Evolutionary conservation across 2,113 vertebrate genomes (phyloP), one percentile per base, ranked within the genome.

Genomic region (Gnathochromis pfefferi): DNA sequence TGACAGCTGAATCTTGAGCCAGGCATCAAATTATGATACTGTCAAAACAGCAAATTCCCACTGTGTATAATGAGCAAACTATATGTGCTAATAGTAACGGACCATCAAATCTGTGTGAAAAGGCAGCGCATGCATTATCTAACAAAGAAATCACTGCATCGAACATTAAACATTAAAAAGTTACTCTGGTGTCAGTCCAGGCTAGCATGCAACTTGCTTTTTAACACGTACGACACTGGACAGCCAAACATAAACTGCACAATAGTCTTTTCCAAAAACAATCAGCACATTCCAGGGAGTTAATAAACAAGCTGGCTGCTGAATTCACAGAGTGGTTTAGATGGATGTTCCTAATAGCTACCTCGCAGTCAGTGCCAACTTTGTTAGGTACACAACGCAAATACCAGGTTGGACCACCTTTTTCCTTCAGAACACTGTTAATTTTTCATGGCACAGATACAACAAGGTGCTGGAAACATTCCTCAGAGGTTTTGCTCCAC

Each of bases 1-100:
- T 90, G 87, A 91, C 86, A 83, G 79, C 11, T 82, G 17, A 87
- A 89, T 88, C 70, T 81, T 82, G 70, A 53, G 85, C 38, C 68
- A 73, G 68, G 21, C 82, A 23, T 85, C 89, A 54, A 73, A 85
- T 85, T 83, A 57, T 53, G 81, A 88, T 35, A 75, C 65, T 60
- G 83, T 90, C 65, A 88, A 60, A 86, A 75, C 47, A 49, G 53
- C 31, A 31, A 79, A 85, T 49, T 58, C 21, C 60, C 58, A 82
- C 12, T 19, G 33, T 14, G 21, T 9, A 83, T 40, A 47, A 84
- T 35, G 4, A 84, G 14, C n/a, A 53, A 84, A 51, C 19, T 65
- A 11, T 17, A 57, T 45, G 42, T 42, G 42, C 17, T 47, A n/a
- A 45, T 33, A 6, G 28, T 5, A 70, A 54, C 68, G 8, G 8